phyloP scores from a whole-genome alignment of 2,888 invertebrate genomes.

The Teinopalpus imperialis region DNA sequence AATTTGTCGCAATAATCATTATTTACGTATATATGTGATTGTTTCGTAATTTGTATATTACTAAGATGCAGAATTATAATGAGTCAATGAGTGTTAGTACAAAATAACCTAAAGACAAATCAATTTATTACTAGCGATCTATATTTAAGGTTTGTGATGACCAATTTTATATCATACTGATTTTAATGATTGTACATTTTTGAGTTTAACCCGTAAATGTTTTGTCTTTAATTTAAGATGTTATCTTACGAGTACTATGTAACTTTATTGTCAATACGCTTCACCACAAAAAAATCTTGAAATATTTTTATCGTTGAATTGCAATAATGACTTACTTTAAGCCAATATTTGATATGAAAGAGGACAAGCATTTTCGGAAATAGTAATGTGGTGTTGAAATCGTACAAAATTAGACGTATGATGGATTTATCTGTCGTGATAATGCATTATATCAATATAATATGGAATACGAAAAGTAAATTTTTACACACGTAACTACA shows the following conservation, averaged over 20 bases:
- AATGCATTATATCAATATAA: slow-evolving; percentile 11
- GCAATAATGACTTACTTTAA: too few relatives aligned
- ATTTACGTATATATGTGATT: neutral
- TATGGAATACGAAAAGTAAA: slow-evolving; percentile 19
- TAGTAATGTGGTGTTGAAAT: neutral
- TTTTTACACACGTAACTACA: slow-evolving; percentile 20
- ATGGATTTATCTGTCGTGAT: slow-evolving; percentile 35
- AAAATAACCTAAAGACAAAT: neutral
- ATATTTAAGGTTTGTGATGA: slow-evolving; percentile 10
- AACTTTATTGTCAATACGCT: too few relatives aligned
- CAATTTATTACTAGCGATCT: slow-evolving; percentile 16
- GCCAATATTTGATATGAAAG: too few relatives aligned
- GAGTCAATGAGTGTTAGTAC: neutral
- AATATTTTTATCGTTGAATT: too few relatives aligned
- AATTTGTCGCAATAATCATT: neutral
- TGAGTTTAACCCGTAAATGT: too few relatives aligned
- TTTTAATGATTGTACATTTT: too few relatives aligned
- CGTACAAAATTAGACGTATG: slow-evolving; percentile 36
- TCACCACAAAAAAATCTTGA: too few relatives aligned
- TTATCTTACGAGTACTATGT: too few relatives aligned
- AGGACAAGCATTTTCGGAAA: too few relatives aligned
- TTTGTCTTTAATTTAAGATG: too few relatives aligned
- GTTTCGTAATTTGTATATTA: neutral
- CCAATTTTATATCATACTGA: too few relatives aligned
- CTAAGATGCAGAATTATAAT: neutral